A percentile compares a stretch with the other conserved stretches of the same genome.
Evolutionary conservation across 2,113 vertebrate genomes (phyloP).

Genomic region (Melanerpes formicivorus): DNA sequence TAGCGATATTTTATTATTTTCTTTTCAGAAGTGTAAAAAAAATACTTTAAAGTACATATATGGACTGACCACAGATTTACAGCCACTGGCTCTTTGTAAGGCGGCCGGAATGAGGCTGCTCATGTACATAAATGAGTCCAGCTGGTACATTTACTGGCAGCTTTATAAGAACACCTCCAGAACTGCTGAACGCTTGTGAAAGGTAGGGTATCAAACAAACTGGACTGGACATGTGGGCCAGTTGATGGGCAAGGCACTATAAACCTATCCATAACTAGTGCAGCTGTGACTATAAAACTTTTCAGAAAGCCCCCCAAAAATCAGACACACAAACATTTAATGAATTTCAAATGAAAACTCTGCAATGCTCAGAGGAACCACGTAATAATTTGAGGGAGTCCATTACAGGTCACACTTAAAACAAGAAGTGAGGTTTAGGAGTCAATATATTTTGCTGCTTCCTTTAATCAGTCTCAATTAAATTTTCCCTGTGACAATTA

Average conservation of each 20-base stretch:
- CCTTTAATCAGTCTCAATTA: constrained; percentile 67
- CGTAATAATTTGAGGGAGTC: neutral
- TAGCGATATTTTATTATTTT: constrained; percentile 76
- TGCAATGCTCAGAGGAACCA: constrained; percentile 44
- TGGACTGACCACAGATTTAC: constrained; percentile 82
- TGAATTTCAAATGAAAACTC: constrained; percentile 71
- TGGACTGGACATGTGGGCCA: constrained; percentile 79
- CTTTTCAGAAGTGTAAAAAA: constrained; percentile 80
- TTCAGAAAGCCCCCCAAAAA: constrained; percentile 60
- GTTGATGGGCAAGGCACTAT: constrained; percentile 76
- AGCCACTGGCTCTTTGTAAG: constrained; percentile 75
- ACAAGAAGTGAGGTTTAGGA: constrained; percentile 63
- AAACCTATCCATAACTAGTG: constrained; percentile 81
- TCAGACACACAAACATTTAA: constrained; percentile 77
- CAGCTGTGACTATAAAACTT: constrained; percentile 85
- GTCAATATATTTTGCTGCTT: constrained; percentile 62
- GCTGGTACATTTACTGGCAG: constrained; percentile 83
- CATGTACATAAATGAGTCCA: constrained; percentile 82
- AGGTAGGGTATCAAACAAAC: constrained; percentile 81
- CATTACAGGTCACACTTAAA: constrained; percentile 58
- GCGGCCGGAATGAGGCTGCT: constrained; percentile 71
- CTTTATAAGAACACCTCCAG: constrained; percentile 84
- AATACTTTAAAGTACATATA: constrained; percentile 81
- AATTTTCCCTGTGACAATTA: constrained; percentile 62
- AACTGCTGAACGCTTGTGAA: constrained; percentile 75